These are phyloP conservation scores for Epistrophe grossulariae DNA, from an alignment of 2,888 invertebrate genomes.

Conservation along the genomic window DNA sequence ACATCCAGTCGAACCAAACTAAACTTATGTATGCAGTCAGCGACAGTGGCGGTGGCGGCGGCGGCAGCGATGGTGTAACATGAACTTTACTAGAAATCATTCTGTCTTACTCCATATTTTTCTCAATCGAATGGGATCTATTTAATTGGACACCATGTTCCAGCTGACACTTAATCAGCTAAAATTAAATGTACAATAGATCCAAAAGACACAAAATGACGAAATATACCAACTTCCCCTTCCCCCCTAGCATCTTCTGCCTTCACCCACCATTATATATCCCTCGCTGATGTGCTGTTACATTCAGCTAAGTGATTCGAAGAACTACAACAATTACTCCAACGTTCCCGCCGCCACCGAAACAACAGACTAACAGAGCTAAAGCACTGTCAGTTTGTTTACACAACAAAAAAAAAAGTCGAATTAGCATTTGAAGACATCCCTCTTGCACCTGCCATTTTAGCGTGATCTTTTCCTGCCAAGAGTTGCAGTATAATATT, in stretches of 20 bases:
- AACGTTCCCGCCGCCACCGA: background rate
- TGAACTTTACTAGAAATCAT: conserved; percentile 66
- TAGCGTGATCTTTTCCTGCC: conserved; percentile 58
- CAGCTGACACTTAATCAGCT: conserved; percentile 74
- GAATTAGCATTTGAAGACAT: conserved; percentile 69
- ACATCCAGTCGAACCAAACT: background rate
- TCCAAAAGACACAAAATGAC: conserved; percentile 61
- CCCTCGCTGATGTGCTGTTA: conserved; percentile 38
- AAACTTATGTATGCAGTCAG: background rate
- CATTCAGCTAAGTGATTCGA: conserved; percentile 62
- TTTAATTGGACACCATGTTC: conserved; percentile 75
- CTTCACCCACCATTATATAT: background rate
- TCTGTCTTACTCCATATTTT: conserved; percentile 38
- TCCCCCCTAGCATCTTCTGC: background rate
- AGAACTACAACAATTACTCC: conserved; percentile 50
- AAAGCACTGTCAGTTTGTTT: conserved; percentile 10
- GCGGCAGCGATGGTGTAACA: conserved; percentile 50
- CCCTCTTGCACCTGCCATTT: conserved; percentile 72
- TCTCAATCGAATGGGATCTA: conserved; percentile 49
- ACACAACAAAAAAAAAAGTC: conserved; percentile 5
- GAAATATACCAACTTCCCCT: conserved; percentile 26
- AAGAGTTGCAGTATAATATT: background rate
- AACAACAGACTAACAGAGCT: background rate
- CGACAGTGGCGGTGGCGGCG: background rate
- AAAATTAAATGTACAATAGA: conserved; percentile 66